Conservation (phyloP, 2,888 invertebrate species). For the Euplagia quadripunctaria region DNA sequence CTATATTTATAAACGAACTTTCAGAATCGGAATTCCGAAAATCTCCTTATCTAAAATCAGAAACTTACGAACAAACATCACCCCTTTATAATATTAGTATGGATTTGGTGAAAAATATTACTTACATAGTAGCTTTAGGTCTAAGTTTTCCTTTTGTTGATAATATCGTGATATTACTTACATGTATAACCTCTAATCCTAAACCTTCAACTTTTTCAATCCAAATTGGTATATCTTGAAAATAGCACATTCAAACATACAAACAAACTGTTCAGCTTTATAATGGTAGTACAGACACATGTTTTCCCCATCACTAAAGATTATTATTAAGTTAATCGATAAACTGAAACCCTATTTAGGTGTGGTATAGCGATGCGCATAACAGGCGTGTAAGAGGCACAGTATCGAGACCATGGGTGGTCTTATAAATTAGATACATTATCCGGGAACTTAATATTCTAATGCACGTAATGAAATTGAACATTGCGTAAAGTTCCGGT, state of each 20-base stretch:
- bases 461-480: constrained; percentile 19
- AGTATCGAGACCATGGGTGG: constrained; percentile 11
- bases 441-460: constrained; percentile 16
- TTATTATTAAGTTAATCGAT: neutral
- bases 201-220: neutral
- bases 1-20: neutral
- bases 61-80: neutral
- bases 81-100: no score
- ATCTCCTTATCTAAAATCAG: neutral
- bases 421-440: constrained; percentile 6
- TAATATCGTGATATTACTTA: no score
- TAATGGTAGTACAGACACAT: neutral
- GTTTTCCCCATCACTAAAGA: neutral
- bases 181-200: no score
- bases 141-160: neutral
- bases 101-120: neutral
- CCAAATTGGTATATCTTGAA: no score
- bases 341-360: neutral
- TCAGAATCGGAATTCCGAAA: neutral
- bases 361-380: neutral
- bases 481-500: constrained; percentile 24
- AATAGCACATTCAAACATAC: no score
- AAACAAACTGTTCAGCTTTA: neutral
- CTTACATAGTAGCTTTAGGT: neutral
- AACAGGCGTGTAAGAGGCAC: neutral